These are phyloP conservation scores for Ceratosolen fusciceps DNA, from an alignment of 1,140 invertebrate species.

Conservation along the genomic window DNA sequence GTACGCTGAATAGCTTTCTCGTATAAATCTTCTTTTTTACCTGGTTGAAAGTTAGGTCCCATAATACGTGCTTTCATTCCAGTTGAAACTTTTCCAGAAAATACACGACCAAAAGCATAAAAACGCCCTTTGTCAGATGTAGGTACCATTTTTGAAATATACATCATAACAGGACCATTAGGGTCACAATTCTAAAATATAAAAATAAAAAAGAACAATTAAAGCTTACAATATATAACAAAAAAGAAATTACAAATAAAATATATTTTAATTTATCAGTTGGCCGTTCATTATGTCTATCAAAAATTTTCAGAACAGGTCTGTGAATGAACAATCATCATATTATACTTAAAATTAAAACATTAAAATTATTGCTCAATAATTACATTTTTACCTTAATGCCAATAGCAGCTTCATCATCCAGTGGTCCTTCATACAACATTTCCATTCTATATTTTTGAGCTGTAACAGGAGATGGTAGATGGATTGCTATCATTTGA, in stretches of 20 bases:
- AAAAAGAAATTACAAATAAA: neutral
- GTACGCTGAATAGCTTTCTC: conserved; percentile 99
- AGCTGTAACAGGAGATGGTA: conserved; percentile 98
- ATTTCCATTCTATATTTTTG: conserved; percentile 99
- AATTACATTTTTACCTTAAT: conserved; percentile 75
- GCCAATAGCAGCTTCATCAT: conserved; percentile 96
- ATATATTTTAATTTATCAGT: conserved; percentile 55
- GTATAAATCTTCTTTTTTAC: conserved; percentile 99
- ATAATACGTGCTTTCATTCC: conserved; percentile 98
- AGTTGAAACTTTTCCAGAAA: conserved; percentile 96
- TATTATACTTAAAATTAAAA: conserved; percentile 34
- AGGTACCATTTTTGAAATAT: conserved; percentile 99
- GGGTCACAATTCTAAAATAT: conserved; percentile 95
- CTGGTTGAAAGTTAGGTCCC: conserved; percentile 97
- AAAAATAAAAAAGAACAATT: too few species aligned
- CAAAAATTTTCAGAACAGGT: conserved; percentile 68
- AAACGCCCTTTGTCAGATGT: conserved; percentile 99
- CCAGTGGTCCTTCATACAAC: conserved; percentile 97
- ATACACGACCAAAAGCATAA: conserved; percentile 99
- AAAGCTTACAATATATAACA: conserved; percentile 17
- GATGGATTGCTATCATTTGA: conserved; percentile 99
- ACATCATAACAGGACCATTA: conserved; percentile 99
- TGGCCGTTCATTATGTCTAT: conserved; percentile 61
- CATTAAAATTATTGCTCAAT: conserved; percentile 7
- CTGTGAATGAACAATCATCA: conserved; percentile 69